These are phyloP conservation scores for Hymenochirus boettgeri DNA, from an alignment of 2,113 vertebrate genomes.

Conservation along the genomic window DNA sequence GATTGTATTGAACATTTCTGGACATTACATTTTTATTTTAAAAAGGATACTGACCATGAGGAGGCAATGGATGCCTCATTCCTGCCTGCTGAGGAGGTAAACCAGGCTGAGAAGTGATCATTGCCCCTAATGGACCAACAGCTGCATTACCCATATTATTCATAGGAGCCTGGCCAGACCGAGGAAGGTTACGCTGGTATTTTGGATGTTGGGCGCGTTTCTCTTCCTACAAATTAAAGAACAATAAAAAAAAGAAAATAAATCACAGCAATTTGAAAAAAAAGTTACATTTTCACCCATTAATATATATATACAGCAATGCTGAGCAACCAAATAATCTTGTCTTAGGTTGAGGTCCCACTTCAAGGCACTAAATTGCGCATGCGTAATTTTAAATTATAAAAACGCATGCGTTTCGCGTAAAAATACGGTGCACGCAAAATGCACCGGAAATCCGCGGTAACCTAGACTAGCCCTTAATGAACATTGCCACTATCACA, in stretches of 20 bases:
- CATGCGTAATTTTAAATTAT: no score
- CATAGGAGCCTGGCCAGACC: slow-evolving; percentile 79
- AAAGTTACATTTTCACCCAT: not conserved
- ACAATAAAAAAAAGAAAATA: not conserved
- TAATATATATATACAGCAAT: no score
- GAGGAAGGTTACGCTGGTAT: slow-evolving; percentile 88
- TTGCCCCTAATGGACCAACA: slow-evolving; percentile 81
- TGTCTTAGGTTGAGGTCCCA: no score
- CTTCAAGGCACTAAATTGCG: no score
- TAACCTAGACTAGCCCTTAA: no score
- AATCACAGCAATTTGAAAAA: not conserved
- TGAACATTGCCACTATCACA: no score
- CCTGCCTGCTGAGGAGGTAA: slow-evolving; percentile 83
- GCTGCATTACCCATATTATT: slow-evolving; percentile 78
- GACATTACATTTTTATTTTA: no score
- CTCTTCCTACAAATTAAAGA: slow-evolving; percentile 73
- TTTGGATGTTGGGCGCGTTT: slow-evolving; percentile 90
- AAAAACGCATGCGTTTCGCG: no score
- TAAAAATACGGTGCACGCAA: no score
- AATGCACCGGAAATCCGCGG: no score
- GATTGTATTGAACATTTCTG: no score
- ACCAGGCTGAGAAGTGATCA: slow-evolving; percentile 86
- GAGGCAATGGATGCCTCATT: slow-evolving; percentile 87
- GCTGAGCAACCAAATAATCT: no score
- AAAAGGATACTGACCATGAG: slow-evolving; percentile 62